Evolutionary conservation across 2,113 vertebrate species (phyloP).

Genomic region (Asarcornis scutulata): DNA sequence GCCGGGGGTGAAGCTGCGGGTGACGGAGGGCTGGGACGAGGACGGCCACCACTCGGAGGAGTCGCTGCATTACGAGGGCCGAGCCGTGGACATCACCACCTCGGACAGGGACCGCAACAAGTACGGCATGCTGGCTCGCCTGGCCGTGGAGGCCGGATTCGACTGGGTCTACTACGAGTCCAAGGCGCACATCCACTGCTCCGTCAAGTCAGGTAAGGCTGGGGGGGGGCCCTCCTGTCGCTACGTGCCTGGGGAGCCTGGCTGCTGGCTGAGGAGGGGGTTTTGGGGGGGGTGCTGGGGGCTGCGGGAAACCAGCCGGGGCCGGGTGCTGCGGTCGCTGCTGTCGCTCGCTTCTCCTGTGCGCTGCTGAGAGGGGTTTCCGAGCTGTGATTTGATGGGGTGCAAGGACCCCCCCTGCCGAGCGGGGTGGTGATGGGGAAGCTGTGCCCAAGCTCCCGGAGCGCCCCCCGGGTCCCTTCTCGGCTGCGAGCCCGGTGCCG

Average conservation of each 20-base stretch:
- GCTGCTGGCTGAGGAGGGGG: neutral
- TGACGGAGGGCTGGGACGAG: slow-evolving; percentile 94
- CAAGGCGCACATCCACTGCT: slow-evolving; percentile 93
- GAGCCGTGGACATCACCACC: slow-evolving; percentile 92
- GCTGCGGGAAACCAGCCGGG: neutral
- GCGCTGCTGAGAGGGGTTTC: neutral
- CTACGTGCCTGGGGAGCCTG: accelerated
- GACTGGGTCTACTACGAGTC: slow-evolving; percentile 96
- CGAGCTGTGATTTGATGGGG: no score
- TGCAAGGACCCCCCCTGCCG: neutral
- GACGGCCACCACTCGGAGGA: slow-evolving; percentile 92
- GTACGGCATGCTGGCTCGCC: slow-evolving; percentile 90
- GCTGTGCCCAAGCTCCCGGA: neutral
- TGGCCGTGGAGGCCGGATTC: slow-evolving; percentile 92
- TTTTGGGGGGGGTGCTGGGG: neutral
- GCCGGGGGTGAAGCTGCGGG: slow-evolving; percentile 90
- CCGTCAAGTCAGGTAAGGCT: slow-evolving; percentile 93
- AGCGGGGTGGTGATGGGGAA: neutral
- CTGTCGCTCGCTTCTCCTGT: neutral
- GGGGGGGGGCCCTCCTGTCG: neutral
- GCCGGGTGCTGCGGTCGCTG: neutral
- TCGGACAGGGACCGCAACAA: slow-evolving; percentile 93
- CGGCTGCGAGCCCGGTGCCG: neutral
- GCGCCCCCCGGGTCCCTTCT: neutral
- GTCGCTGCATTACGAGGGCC: slow-evolving; percentile 91